Base-by-base conservation (phyloP, 2,888 invertebrate species). In the Pherbina coryleti region DNA sequence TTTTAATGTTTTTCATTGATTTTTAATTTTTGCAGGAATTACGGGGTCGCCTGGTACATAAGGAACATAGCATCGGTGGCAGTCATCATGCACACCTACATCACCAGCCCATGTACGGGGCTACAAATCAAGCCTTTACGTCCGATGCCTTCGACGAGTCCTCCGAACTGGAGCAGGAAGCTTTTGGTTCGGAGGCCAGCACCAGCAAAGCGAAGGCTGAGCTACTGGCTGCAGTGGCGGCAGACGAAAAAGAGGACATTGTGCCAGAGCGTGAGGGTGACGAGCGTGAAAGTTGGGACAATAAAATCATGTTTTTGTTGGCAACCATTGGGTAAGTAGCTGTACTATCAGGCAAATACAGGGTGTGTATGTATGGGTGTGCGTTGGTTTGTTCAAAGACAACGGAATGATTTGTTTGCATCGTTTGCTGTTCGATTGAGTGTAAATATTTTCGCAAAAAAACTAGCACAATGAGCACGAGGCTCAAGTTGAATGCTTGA, bases 201-300 rank as follows among this genome's bases (percentile, higher is more conserved):
- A 84, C 85, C 66, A 86, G 82, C 75, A 85, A 84, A 79, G 84
- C 86, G 88, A 91, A 87, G 88, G 83, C 84, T 19, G 84, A 85
- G 28, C 60, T 86, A 75, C 78, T 82, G 34, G 83, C 83, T 74
- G 82, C 82, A 34, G 88, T 88, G 3, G 93, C 93, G 84, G 93
- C 93, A 2, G 93, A 92, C 83, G 92, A 91, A 1, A 79, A 82
- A 73, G 86, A 86, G 78, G 89, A 89, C 74, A 92, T 94, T 81
- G 93, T 93, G 80, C 94, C 94, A 2, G 94, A 93, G 25, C 93
- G 91, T 9, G 95, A 94, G 82, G 87, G 88, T 2, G 93, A 92
- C 55, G 96, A 95, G 83, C 91, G 97, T 62, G 97, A 97, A 89
- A 96, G 96, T 67, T 97, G 97, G 97, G 97, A 97, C 89, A 96